Conservation (phyloP, 1,140 invertebrate species). For the Cherax quadricarinatus region DNA sequence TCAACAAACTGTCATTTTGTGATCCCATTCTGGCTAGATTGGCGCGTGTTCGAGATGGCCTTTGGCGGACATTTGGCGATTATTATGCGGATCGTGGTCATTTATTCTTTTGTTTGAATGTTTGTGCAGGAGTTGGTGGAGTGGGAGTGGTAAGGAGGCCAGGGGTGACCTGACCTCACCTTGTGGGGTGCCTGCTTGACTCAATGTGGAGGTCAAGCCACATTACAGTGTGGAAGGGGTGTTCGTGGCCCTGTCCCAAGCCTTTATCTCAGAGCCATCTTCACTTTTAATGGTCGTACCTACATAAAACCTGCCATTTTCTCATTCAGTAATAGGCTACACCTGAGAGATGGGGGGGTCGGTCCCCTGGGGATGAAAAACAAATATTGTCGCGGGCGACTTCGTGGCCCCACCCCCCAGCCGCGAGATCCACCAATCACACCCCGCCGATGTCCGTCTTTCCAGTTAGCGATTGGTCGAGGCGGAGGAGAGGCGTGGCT, state of each 20-base stretch:
- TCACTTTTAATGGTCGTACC: constrained; percentile 45
- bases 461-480: background rate
- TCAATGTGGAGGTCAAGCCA: constrained; percentile 32
- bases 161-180: background rate
- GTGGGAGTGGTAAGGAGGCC: background rate
- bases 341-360: constrained; percentile 43
- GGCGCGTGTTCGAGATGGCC: too few species aligned
- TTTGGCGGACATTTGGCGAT: too few species aligned
- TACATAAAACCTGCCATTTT: constrained; percentile 60
- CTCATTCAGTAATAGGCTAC: constrained; percentile 55
- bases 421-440: background rate
- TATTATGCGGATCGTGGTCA: too few species aligned
- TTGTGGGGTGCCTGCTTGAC: background rate
- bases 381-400: constrained; percentile 40
- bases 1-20: too few species aligned
- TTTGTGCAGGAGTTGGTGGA: background rate
- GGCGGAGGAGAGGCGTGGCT: constrained; percentile 26
- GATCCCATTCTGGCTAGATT: too few species aligned
- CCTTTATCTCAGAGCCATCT: constrained; percentile 43
- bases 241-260: constrained; percentile 26
- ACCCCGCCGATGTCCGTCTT: background rate
- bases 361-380: constrained; percentile 56
- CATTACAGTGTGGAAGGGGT: constrained; percentile 33
- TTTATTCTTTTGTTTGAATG: too few species aligned
- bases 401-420: background rate